A percentile compares a stretch with the other conserved stretches of the same genome.
These are phyloP conservation scores for Akabosia matsudoensis DNA, from an alignment of 1,140 invertebrate genomes.

Conservation along the genomic window DNA sequence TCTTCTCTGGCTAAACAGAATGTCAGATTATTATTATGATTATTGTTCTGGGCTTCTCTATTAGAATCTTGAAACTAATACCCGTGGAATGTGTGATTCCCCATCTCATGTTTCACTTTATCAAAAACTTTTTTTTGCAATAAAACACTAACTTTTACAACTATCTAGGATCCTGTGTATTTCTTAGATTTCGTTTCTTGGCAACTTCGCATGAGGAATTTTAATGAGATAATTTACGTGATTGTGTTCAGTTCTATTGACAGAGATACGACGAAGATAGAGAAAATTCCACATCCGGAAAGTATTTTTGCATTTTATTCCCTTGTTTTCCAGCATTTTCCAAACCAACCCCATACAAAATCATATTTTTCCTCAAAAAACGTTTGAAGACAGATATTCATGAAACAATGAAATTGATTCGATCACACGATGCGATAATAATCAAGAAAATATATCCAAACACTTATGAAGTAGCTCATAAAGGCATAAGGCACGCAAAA, in stretches of 20 bases:
- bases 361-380: neutral
- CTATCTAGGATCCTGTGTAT: neutral
- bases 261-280: too few species aligned
- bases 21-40: too few species aligned
- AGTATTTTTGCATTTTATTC: neutral
- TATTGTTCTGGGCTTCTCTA: too few species aligned
- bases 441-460: neutral
- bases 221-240: neutral
- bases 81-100: too few species aligned
- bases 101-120: too few species aligned
- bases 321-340: neutral
- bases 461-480: neutral
- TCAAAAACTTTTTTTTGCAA: neutral
- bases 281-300: slow-evolving; percentile 1
- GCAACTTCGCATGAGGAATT: slow-evolving; percentile 8
- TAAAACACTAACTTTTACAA: too few species aligned
- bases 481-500: too few species aligned
- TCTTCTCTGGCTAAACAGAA: too few species aligned
- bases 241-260: neutral
- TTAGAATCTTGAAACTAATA: too few species aligned
- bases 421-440: neutral
- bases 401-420: neutral
- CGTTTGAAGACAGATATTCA: neutral
- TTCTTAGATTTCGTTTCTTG: too few species aligned
- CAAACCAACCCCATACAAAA: neutral